These are phyloP conservation scores for Callospermophilus lateralis DNA, from an alignment of 2,113 vertebrate species.

Conservation along the genomic window DNA sequence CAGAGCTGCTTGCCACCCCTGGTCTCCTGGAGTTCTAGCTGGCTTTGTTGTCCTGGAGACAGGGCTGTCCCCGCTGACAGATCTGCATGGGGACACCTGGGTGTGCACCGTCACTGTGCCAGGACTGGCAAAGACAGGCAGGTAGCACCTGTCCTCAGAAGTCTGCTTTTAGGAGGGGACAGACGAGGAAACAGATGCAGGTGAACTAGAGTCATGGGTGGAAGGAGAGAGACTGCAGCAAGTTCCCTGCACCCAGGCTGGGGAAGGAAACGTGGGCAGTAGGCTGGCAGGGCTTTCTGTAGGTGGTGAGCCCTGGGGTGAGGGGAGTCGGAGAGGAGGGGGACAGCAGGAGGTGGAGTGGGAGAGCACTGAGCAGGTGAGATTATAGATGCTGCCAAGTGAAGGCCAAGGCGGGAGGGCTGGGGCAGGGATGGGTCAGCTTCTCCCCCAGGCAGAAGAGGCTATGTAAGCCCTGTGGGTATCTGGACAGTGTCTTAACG, in stretches of 20 bases:
- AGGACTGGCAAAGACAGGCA: neutral
- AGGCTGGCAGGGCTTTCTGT: neutral
- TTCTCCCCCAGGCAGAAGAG: fast-evolving
- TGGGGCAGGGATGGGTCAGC: too few relatives aligned
- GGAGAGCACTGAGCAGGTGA: neutral
- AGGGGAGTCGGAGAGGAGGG: neutral
- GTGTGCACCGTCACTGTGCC: too few relatives aligned
- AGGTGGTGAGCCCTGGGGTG: neutral
- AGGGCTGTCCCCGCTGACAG: fast-evolving
- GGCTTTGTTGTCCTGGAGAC: neutral
- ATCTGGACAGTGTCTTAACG: neutral
- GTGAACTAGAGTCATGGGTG: neutral
- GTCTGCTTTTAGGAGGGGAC: neutral
- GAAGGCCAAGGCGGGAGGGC: neutral
- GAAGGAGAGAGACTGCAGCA: neutral
- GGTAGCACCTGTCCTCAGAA: neutral
- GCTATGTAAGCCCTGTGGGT: neutral
- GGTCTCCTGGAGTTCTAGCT: neutral
- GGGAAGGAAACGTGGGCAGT: too few relatives aligned
- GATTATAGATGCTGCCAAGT: neutral
- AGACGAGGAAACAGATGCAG: neutral
- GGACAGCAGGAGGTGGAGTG: neutral
- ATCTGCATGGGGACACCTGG: fast-evolving
- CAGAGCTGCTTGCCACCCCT: neutral
- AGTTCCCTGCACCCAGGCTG: neutral